Conservation (phyloP, 2,888 invertebrate genomes). For the Polia nebulosa region DNA sequence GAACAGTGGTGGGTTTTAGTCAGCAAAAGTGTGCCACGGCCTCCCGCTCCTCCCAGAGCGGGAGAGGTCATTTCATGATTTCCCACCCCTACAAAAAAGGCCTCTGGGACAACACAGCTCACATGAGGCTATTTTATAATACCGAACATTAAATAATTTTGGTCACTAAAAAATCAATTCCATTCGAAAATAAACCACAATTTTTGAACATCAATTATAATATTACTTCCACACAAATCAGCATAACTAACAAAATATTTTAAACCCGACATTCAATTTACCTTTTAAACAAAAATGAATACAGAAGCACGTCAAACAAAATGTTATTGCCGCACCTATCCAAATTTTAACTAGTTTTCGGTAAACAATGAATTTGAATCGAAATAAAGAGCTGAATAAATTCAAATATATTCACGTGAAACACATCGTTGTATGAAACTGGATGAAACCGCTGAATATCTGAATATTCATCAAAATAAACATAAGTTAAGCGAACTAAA, state of each 20-base stretch:
- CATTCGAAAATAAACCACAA: background rate
- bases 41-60: too few relatives aligned
- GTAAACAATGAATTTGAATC: slow-evolving; percentile 52
- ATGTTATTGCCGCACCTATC: background rate
- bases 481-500: slow-evolving; percentile 48
- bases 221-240: background rate
- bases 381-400: slow-evolving; percentile 52
- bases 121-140: too few relatives aligned
- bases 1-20: too few relatives aligned
- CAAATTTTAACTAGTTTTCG: slow-evolving; percentile 39
- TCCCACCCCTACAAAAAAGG: too few relatives aligned
- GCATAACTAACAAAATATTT: background rate
- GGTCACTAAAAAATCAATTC: background rate
- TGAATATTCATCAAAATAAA: slow-evolving; percentile 70
- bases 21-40: too few relatives aligned
- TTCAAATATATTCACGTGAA: slow-evolving; percentile 68
- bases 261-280: background rate
- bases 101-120: too few relatives aligned
- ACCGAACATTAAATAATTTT: too few relatives aligned
- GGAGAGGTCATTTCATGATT: too few relatives aligned
- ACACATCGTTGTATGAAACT: slow-evolving; percentile 62
- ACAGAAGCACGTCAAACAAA: background rate
- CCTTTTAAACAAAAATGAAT: slow-evolving; percentile 10
- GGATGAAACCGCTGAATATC: slow-evolving; percentile 52
- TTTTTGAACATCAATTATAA: background rate